A percentile compares a stretch with the other conserved stretches of the same genome.
These are phyloP conservation scores for Tyrannus savana DNA, from an alignment of 2,113 vertebrate species.

Conservation along the genomic window DNA sequence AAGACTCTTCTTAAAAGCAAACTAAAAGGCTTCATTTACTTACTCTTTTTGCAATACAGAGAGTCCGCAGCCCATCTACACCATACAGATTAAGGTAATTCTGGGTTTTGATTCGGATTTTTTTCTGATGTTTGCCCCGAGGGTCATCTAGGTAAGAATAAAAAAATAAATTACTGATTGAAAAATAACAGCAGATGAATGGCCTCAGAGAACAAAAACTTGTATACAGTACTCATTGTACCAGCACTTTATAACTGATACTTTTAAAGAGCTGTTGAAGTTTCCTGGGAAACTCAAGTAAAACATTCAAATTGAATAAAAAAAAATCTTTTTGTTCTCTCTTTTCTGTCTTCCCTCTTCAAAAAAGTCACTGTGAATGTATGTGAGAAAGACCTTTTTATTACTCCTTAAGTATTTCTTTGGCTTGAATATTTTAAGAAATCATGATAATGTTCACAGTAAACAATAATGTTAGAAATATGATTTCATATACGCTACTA, in stretches of 20 bases:
- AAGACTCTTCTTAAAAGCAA: conserved; percentile 4
- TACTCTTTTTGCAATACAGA: conserved; percentile 98
- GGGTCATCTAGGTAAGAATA: conserved; percentile 77
- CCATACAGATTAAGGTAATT: conserved; percentile 93
- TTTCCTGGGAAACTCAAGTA: neutral
- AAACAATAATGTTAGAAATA: neutral
- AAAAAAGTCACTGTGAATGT: neutral
- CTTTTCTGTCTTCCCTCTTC: neutral
- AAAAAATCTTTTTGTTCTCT: neutral
- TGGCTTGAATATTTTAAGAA: neutral
- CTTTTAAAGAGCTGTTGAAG: neutral
- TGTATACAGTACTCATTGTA: neutral
- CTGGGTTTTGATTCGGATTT: conserved; percentile 90
- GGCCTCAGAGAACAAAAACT: neutral
- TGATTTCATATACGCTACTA: neutral
- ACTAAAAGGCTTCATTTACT: neutral
- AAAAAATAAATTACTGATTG: neutral
- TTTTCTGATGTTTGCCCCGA: conserved; percentile 87
- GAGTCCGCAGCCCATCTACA: conserved; percentile 88
- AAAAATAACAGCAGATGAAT: conserved; percentile 11
- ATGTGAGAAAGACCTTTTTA: neutral
- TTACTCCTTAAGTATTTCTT: neutral
- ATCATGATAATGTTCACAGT: neutral
- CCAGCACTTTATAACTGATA: neutral
- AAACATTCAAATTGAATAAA: neutral